Evolutionary conservation across 2,113 vertebrate genomes (phyloP), one percentile per base, ranked within the genome.

Genomic region (Chaetodon trifascialis): DNA sequence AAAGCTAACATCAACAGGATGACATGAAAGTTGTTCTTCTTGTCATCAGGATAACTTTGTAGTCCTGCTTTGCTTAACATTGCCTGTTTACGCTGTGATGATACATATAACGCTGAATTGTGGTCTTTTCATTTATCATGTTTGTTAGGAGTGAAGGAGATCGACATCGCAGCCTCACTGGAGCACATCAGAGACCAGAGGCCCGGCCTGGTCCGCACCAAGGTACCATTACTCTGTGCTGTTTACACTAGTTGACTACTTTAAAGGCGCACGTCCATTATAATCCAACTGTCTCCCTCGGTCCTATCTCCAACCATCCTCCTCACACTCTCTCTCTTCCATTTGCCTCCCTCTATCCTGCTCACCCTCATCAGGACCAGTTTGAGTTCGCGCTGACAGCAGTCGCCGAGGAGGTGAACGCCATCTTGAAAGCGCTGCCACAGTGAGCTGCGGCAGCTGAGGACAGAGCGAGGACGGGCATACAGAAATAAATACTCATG

Each of bases 131-230:
- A 21, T 8, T 52, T 30, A 1, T 30, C 30, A 30, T 38, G 11
- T 11, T 44, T 10, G 5, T 66, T 84, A 99, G 98, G 98, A 30
- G 98, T 99, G 84, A 99, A 99, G 91, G 98, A 99, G 93, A 99
- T 99, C 11, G 98, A 99, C 90, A 99, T 99, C 4, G 98, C 98
- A 23, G 98, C 98, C 68, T 96, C 98, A 0, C 89, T 99, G 94
- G 98, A 99, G 88, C 97, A 99, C 38, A 96, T 99, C 89, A 95
- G 98, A 80, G 98, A 99, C 92, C 98, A 99, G 94, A 96, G 98
- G 73, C 97, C 96, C 0, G 96, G 96, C 56, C 95, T 99, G 80
- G 98, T 99, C 81, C 96, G 95, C 88, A 97, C 98, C 52, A 99
- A 99, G 98, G 98, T 99, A 96, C 47, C 40, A 21, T 6, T 14